Evolutionary conservation across 2,113 vertebrate genomes (phyloP).

Genomic region (Nyctibius bracteatus): DNA sequence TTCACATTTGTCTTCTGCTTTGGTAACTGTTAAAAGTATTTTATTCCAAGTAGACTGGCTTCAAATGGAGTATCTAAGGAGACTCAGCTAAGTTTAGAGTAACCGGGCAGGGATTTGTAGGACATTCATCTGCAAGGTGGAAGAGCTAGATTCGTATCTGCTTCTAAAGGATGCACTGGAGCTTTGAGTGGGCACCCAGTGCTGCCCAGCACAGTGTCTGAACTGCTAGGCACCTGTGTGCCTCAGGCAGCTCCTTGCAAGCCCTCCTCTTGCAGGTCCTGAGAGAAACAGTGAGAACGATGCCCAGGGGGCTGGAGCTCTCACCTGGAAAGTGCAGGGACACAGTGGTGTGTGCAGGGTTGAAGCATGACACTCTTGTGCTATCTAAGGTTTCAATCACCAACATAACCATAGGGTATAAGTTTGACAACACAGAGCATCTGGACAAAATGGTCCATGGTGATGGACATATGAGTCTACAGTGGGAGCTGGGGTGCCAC

Average conservation of each 20-base stretch:
- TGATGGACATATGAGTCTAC: background rate
- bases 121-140: background rate
- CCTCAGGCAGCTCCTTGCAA: background rate
- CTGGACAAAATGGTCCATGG: background rate
- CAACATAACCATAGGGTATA: background rate
- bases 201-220: background rate
- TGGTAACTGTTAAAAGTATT: background rate
- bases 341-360: background rate
- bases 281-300: background rate
- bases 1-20: constrained; percentile 12
- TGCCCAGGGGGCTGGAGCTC: background rate
- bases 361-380: background rate
- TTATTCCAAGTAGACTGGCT: background rate
- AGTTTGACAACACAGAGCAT: background rate
- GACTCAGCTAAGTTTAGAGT: background rate
- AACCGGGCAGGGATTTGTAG: background rate
- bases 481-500: background rate
- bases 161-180: background rate
- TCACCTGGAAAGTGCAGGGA: background rate
- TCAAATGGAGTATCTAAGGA: background rate
- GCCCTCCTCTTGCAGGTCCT: background rate
- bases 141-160: background rate
- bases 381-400: background rate
- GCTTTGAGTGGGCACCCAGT: background rate
- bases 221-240: background rate